A percentile compares a stretch with the other conserved stretches of the same genome.
Evolutionary conservation across 2,113 vertebrate genomes (phyloP).

Genomic region (Mola mola): DNA sequence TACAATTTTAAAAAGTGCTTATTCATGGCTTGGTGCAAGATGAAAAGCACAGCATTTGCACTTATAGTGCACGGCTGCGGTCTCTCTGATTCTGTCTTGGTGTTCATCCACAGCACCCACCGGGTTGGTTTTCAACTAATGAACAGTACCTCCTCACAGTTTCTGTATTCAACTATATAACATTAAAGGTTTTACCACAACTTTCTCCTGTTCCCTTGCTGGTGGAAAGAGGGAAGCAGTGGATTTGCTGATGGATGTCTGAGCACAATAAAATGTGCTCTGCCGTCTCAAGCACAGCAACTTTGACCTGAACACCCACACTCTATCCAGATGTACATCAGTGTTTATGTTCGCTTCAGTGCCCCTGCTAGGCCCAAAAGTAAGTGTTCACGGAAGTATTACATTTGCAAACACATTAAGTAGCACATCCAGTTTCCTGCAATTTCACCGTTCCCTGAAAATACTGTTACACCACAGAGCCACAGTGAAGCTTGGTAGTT

Average conservation of each 20-base stretch:
- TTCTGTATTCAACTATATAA: constrained; percentile 46
- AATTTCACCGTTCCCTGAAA: constrained; percentile 76
- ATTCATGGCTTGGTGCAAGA: too few relatives aligned
- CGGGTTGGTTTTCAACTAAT: constrained; percentile 51
- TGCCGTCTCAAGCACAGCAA: constrained; percentile 51
- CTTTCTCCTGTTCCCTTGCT: constrained; percentile 25
- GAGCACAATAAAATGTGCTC: constrained; percentile 61
- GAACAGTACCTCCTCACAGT: constrained; percentile 28
- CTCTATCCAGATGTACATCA: constrained; percentile 69
- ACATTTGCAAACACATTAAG: constrained; percentile 79
- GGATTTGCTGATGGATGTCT: constrained; percentile 53
- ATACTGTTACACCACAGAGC: constrained; percentile 71
- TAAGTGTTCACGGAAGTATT: constrained; percentile 78
- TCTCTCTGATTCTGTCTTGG: constrained; percentile 17
- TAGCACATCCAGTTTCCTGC: constrained; percentile 78
- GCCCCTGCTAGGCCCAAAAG: constrained; percentile 57
- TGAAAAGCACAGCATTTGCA: too few relatives aligned
- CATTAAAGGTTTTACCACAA: constrained; percentile 34
- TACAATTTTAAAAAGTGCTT: too few relatives aligned
- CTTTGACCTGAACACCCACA: constrained; percentile 72
- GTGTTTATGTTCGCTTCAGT: constrained; percentile 66
- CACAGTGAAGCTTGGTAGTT: constrained; percentile 56
- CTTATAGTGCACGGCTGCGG: not conserved
- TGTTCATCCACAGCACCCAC: constrained; percentile 25
- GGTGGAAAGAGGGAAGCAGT: constrained; percentile 14